Base-by-base conservation (phyloP, 2,113 vertebrate species). In the Proteles cristata region DNA sequence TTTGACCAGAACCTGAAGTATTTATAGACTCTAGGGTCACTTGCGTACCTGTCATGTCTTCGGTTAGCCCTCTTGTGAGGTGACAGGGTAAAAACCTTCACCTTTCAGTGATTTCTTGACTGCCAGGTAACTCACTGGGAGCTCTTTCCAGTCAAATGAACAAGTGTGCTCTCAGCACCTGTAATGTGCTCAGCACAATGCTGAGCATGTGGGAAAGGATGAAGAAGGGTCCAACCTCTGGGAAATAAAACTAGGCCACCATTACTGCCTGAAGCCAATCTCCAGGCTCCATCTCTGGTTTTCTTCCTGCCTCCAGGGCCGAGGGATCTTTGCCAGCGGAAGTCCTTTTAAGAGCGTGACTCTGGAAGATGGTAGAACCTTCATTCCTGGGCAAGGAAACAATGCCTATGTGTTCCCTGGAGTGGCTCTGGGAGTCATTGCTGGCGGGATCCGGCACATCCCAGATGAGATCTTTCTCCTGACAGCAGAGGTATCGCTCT, bases 371-470 rank as follows among this genome's bases (percentile, higher is more conserved):
- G 99, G 99, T 68, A 99, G 99, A 97, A 99, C 98, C 94, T 99
- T 99, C 98, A 99, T 99, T 98, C 99, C 99, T 0, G 99, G 99
- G 11, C 99, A 99, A 97, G 99, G 99, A 88, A 99, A 99, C 99
- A 99, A 99, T 0, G 99, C 99, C 85, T 99, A 99, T 0, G 99
- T 99, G 84, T 99, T 99, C 96, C 99, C 99, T 0, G 99, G 99
- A 50, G 99, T 99, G 31, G 99, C 99, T 3, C 93, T 99, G 97
- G 99, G 99, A 0, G 98, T 99, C 73, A 99, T 99, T 0, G 98
- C 99, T 25, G 99, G 99, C 0, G 98, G 99, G 28, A 98, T 99
- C 88, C 99, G 99, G 63, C 99, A 99, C 98, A 99, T 99, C 97
- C 99, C 99, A 0, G 99, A 99, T 0, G 99, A 99, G 35, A 98